Base-by-base conservation (phyloP, 2,113 vertebrate genomes). In the Pavo muticus region DNA sequence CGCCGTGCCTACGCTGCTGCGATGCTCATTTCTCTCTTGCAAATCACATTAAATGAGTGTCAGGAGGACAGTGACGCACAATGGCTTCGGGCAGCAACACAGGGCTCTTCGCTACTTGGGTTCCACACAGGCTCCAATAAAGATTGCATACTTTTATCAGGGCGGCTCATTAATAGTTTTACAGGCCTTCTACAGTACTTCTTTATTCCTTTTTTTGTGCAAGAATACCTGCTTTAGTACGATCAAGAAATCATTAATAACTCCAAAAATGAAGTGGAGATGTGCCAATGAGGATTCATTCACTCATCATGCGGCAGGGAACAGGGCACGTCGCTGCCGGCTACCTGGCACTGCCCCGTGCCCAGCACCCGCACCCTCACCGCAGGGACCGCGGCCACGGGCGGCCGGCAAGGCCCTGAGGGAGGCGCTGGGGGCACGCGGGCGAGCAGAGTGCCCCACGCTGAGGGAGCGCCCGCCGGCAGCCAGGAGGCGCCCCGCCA, bases 41-140 rank as follows among this genome's bases (percentile, higher is more conserved):
- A 91, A 84, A 95, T 94, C 81, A 80, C 76, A 89, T 40, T 57
- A 69, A 88, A 85, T 89, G 75, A 95, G 50, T 57, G 79, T 95
- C 94, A 96, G 83, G 75, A 82, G 79, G 76, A 85, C 56, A 44
- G 1, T 69, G 89, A 94, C 4, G 3, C 27, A 44, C 50, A 91
- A 44, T 48, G 83, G 88, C 88, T 92, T 85, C 59, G 80, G 80
- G 84, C 88, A 92, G 71, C 54, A 81, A 24, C 69, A 72, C 13
- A 32, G 71, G 39, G 77, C 77, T 88, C 73, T 73, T 63, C 74
- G 70, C 47, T 44, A 39, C 15, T 47, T 54, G 70, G 69, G 64
- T 29, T 48, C 56, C 11, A 44, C 2, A 3, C 10, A 20, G 18
- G 60, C 25, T 61, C 61, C 48, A 68, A 78, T 69, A 44, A 85